phyloP scores from a whole-genome alignment of 2,797 vertebrate genomes.

The Ctenopoma kingsleyae region DNA sequence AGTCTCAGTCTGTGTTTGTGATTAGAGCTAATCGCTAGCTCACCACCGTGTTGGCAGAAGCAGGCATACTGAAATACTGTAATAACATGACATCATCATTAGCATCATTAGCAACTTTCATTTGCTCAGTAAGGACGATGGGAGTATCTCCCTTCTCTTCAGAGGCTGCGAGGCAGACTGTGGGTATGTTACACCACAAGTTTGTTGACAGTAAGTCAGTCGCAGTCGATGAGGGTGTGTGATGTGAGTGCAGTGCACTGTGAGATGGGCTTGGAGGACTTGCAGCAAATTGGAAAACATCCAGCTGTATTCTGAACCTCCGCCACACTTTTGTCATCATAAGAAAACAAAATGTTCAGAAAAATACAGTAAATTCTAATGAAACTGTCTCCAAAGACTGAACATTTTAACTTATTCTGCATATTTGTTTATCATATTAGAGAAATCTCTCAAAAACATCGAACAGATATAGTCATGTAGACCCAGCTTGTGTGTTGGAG shows the following conservation, averaged over 20 bases:
- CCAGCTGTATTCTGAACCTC: conserved; percentile 30
- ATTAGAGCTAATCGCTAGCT: conserved; percentile 31
- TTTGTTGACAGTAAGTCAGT: conserved; percentile 25
- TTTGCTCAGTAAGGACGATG: background rate
- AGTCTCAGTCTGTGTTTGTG: conserved; percentile 24
- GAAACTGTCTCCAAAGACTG: no score
- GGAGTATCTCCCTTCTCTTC: conserved; percentile 9
- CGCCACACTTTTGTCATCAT: background rate
- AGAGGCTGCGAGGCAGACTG: background rate
- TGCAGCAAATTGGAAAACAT: conserved; percentile 14
- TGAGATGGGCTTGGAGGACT: background rate
- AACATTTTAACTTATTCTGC: background rate
- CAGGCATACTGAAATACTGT: conserved; percentile 26
- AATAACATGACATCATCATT: conserved; percentile 13
- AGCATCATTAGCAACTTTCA: conserved; percentile 26
- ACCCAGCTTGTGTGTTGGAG: background rate
- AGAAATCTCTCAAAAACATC: background rate
- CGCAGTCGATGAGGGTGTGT: conserved; percentile 18
- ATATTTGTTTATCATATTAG: background rate
- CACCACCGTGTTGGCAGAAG: conserved; percentile 20
- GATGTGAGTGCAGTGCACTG: conserved; percentile 19
- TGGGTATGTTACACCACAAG: background rate
- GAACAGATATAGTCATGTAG: background rate
- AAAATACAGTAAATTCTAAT: background rate
- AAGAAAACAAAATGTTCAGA: conserved; percentile 4